Percentiles rank a stretch among this genome's conserved stretches.
Evolutionary conservation across 2,113 vertebrate genomes (phyloP).

Genomic region (Pteronura brasiliensis): DNA sequence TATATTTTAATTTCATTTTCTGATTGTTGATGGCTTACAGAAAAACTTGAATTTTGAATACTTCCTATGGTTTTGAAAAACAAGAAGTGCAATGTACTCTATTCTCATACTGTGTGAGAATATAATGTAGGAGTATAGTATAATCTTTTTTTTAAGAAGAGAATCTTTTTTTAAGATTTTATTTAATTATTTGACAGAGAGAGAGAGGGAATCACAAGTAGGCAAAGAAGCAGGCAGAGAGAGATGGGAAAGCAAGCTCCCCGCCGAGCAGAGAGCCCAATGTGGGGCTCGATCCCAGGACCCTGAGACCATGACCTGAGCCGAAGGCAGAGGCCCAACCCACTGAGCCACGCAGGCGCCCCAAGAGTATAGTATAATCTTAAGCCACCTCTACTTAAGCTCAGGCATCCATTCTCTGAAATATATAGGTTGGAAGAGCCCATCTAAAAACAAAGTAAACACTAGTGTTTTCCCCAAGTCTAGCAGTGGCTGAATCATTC

Average conservation of each 20-base stretch:
- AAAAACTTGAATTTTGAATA: slow-evolving; percentile 10
- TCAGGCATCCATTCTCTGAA: background rate
- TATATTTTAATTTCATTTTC: slow-evolving; percentile 42
- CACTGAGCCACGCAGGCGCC: too few species aligned
- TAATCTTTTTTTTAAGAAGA: background rate
- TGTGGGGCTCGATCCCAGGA: too few species aligned
- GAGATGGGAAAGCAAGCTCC: too few species aligned
- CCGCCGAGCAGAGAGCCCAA: too few species aligned
- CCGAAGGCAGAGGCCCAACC: too few species aligned
- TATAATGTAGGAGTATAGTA: background rate
- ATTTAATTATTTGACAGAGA: too few species aligned
- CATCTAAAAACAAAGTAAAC: background rate
- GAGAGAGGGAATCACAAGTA: too few species aligned
- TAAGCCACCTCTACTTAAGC: background rate
- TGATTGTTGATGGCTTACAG: background rate
- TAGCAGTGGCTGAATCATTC: background rate
- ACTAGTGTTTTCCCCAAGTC: background rate
- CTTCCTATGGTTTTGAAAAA: background rate
- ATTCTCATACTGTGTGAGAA: background rate
- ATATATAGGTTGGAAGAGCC: background rate
- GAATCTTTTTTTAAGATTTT: too few species aligned
- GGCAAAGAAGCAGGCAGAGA: too few species aligned
- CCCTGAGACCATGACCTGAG: too few species aligned
- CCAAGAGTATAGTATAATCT: background rate
- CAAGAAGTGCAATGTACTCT: background rate